Conservation (phyloP, 2,888 invertebrate species). For the Anorthoa munda region DNA sequence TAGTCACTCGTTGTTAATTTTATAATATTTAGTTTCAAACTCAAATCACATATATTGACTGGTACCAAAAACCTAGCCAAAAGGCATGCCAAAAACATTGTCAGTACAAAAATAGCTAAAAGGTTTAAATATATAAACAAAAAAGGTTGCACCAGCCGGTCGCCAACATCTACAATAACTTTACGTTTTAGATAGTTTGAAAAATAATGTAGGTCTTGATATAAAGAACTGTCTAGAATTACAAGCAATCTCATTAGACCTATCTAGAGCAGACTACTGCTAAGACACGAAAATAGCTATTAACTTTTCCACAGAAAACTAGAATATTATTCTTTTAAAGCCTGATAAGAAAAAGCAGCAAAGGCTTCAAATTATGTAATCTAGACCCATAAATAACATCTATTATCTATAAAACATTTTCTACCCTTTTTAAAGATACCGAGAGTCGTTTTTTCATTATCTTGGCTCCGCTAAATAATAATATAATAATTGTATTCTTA, state of each 20-base stretch:
- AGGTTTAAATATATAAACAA: too few relatives aligned
- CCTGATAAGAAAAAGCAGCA: not conserved
- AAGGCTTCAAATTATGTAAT: not conserved
- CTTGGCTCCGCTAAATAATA: constrained; percentile 53
- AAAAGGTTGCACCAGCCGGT: too few relatives aligned
- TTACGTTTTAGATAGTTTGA: not conserved
- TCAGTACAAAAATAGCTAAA: too few relatives aligned
- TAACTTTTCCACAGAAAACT: not conserved
- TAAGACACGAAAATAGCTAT: not conserved
- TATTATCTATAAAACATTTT: constrained; percentile 22
- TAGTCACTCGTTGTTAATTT: too few relatives aligned
- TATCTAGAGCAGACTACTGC: not conserved
- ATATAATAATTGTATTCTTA: constrained; percentile 52
- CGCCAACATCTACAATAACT: not conserved
- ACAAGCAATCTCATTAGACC: not conserved
- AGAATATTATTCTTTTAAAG: not conserved
- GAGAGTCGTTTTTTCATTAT: constrained; percentile 41
- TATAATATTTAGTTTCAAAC: too few relatives aligned
- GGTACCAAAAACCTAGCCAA: too few relatives aligned
- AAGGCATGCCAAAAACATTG: too few relatives aligned
- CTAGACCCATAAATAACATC: constrained; percentile 16
- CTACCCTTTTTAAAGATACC: constrained; percentile 10
- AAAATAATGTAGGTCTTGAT: too few relatives aligned
- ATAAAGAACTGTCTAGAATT: not conserved
- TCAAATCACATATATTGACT: too few relatives aligned